phyloP scores from a whole-genome alignment of 2,888 invertebrate species.

The Troides helena region DNA sequence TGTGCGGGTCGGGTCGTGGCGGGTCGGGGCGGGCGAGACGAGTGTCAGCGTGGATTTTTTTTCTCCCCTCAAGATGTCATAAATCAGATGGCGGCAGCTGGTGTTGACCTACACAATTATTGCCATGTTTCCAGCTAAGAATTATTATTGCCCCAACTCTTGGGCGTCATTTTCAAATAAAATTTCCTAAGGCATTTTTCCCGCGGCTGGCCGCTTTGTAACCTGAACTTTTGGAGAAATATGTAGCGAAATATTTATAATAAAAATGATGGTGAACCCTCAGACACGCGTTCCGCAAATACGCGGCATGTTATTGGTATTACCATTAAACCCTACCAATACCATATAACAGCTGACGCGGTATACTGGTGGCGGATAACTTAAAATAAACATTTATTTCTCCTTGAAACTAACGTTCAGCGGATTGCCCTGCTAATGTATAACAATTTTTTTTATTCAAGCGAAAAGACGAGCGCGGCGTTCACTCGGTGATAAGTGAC shows the following conservation, averaged over 20 bases:
- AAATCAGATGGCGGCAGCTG: conserved; percentile 74
- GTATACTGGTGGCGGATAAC: too few relatives aligned
- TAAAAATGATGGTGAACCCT: background rate
- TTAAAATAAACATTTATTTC: too few relatives aligned
- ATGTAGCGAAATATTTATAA: conserved; percentile 12
- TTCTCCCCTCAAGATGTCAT: conserved; percentile 54
- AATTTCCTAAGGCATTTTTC: conserved; percentile 35
- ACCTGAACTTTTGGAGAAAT: conserved; percentile 12
- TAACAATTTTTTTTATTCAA: too few relatives aligned
- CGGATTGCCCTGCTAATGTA: too few relatives aligned
- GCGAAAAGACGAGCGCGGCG: too few relatives aligned
- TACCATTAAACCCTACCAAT: too few relatives aligned
- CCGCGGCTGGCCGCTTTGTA: conserved; percentile 3
- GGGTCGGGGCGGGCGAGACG: conserved; percentile 37
- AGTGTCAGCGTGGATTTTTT: conserved; percentile 52
- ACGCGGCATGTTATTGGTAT: background rate
- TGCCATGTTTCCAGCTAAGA: conserved; percentile 68
- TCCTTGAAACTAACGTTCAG: too few relatives aligned
- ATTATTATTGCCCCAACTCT: conserved; percentile 62
- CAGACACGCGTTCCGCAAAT: background rate
- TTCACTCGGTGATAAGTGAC: too few relatives aligned
- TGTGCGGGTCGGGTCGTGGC: conserved; percentile 52
- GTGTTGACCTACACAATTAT: conserved; percentile 74
- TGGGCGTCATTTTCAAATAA: conserved; percentile 50
- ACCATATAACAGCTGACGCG: too few relatives aligned